Base-by-base conservation (phyloP, 1,140 invertebrate species). In the Caenorhabditis latens region DNA sequence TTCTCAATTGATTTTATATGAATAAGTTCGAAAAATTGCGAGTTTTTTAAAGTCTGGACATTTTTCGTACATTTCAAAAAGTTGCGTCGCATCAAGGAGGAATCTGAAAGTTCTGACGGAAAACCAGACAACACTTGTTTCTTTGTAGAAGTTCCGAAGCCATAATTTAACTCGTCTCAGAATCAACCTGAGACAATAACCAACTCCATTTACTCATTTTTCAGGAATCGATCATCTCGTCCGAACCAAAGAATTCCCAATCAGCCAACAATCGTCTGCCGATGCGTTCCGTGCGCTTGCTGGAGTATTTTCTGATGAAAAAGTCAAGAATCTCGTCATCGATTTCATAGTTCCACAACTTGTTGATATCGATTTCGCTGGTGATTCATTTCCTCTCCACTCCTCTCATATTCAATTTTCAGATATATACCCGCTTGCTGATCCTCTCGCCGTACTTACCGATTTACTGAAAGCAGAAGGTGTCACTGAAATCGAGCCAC, bases 401-500 rank as follows among this genome's bases (percentile, higher is more conserved):
- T 19, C 16, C 43, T 48, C 21, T 82, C 7, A 48, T 9, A 48
- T 13, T 21, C 24, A 19, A 13, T 32, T 87, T 87, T n/a, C 63
- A 63, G 91, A 91, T 61, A 90, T 92, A 19, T 83, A 91, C 50
- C 90, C 90, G n/a, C 87, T 92, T 21, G 89, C 85, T 0, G 58
- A 91, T 75, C 91, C 91, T 16, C 85, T 92, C 4, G 58, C 88
- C 16, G 89, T 92, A 57, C 84, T 92, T 14, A 65, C 46, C 14
- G 89, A 92, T 65, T 86, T 92, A 53, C 55, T 90, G 21, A 86
- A 91, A 24, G 88, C 85, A 55, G 48, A 90, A 2, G 87, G 53
- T 13, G 11, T 40, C 7, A 55, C 67, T 61, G 61, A 88, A 48
- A 53, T 92, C 5, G 91, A 92, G 82, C 84, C 90, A 4, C 67